Evolutionary conservation across 1,140 invertebrate species (phyloP).

Genomic region (Drosophila malerkotliana): DNA sequence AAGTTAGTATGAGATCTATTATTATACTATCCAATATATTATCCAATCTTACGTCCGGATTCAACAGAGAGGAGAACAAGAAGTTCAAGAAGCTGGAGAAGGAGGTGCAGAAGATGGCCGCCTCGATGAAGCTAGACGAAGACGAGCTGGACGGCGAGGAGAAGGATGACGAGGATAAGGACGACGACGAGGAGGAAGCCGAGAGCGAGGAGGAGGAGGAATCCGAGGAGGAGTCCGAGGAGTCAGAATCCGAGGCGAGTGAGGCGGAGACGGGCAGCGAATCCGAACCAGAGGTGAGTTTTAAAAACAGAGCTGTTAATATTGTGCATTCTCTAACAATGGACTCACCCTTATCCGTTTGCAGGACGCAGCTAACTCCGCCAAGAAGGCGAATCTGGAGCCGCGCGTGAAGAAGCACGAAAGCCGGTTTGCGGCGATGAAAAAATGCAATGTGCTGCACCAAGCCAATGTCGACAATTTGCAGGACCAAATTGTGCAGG

Average conservation of each 20-base stretch:
- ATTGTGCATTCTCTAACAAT: slow-evolving; percentile 48
- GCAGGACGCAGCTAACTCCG: slow-evolving; percentile 87
- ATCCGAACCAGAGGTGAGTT: slow-evolving; percentile 86
- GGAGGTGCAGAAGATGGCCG: slow-evolving; percentile 95
- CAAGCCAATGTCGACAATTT: slow-evolving; percentile 93
- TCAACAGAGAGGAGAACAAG: slow-evolving; percentile 88
- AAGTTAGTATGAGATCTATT: slow-evolving; percentile 83
- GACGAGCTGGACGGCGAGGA: slow-evolving; percentile 90
- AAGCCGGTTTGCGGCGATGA: slow-evolving; percentile 89
- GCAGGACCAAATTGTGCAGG: slow-evolving; percentile 92
- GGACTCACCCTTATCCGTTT: background rate
- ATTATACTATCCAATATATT: too few species aligned
- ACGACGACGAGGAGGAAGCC: slow-evolving; percentile 86
- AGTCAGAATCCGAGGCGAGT: slow-evolving; percentile 86
- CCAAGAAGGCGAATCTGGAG: slow-evolving; percentile 87
- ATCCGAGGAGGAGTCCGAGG: slow-evolving; percentile 88
- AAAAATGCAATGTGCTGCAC: slow-evolving; percentile 93
- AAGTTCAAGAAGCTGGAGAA: slow-evolving; percentile 92
- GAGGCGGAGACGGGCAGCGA: slow-evolving; percentile 88
- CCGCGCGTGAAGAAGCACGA: slow-evolving; percentile 89
- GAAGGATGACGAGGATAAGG: slow-evolving; percentile 86
- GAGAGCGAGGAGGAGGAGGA: slow-evolving; percentile 86
- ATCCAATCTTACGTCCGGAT: background rate
- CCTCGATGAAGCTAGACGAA: slow-evolving; percentile 90
- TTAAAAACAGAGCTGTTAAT: background rate